Percentiles rank a stretch among this genome's conserved stretches.
Conservation (phyloP, 2,888 invertebrate genomes). For the Microctonus brassicae region DNA sequence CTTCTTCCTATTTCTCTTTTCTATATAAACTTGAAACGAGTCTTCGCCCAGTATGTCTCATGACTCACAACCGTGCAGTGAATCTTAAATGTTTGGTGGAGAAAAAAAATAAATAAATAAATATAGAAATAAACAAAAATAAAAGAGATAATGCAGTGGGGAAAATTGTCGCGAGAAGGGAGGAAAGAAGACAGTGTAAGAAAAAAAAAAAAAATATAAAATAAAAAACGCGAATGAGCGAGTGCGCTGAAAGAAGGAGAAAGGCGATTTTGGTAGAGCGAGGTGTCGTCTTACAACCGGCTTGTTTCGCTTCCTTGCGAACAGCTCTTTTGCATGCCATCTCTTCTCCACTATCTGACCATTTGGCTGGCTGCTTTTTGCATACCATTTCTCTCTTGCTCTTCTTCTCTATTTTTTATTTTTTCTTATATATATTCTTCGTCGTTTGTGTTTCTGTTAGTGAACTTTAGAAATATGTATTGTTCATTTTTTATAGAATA, state of each 20-base stretch:
- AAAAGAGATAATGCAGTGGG: conserved; percentile 33
- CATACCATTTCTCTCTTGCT: conserved; percentile 46
- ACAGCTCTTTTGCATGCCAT: conserved; percentile 68
- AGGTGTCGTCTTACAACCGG: conserved; percentile 70
- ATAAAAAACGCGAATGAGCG: conserved; percentile 26
- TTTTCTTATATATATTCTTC: background rate
- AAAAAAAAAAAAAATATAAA: conserved; percentile 44
- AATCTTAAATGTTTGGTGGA: conserved; percentile 49
- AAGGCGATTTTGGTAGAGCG: conserved; percentile 61
- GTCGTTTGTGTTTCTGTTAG: background rate
- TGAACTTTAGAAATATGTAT: background rate
- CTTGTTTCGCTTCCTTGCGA: conserved; percentile 67
- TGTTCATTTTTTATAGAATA: background rate
- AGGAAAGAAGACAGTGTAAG: conserved; percentile 14
- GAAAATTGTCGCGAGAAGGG: conserved; percentile 39
- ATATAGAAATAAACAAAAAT: conserved; percentile 16
- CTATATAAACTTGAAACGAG: conserved; percentile 12
- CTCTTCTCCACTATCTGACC: conserved; percentile 68
- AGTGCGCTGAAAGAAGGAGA: conserved; percentile 48
- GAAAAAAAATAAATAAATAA: conserved; percentile 25
- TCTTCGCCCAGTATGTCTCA: conserved; percentile 25
- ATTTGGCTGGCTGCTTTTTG: conserved; percentile 51
- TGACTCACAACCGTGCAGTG: conserved; percentile 48
- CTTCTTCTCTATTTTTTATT: conserved; percentile 34
- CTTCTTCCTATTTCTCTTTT: conserved; percentile 43